Evolutionary conservation across 2,888 invertebrate genomes (phyloP).

Genomic region (Eristalinus aeneus): DNA sequence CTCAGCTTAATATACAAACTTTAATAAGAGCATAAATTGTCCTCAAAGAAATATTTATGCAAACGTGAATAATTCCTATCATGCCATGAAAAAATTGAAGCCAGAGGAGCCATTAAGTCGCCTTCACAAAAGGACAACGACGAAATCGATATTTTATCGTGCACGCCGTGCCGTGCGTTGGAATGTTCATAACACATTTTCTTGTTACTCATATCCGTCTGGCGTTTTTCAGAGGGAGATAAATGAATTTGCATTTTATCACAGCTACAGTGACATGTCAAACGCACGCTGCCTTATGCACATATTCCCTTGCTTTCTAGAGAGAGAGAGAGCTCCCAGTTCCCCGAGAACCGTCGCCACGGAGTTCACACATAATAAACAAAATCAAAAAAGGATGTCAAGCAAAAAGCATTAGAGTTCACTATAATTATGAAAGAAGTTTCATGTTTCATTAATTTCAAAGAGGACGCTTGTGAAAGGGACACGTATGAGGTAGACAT

Average conservation of each 20-base stretch:
- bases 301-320: not conserved
- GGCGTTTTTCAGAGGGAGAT: not conserved
- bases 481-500: slow-evolving; percentile 33
- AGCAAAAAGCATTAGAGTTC: slow-evolving; percentile 14
- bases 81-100: too few species aligned
- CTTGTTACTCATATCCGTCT: not conserved
- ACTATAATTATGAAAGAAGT: slow-evolving; percentile 52
- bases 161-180: not conserved
- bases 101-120: too few species aligned
- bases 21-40: too few species aligned
- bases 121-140: not conserved
- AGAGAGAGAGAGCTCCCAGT: not conserved
- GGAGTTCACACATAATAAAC: not conserved
- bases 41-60: too few species aligned
- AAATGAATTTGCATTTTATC: not conserved
- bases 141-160: not conserved
- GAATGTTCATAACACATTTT: not conserved
- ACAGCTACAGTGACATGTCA: not conserved
- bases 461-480: slow-evolving; percentile 35
- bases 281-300: not conserved
- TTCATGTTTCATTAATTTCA: slow-evolving; percentile 61
- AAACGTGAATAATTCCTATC: too few species aligned
- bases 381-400: not conserved
- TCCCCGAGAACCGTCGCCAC: not conserved
- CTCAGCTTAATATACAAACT: too few species aligned